These are phyloP conservation scores for Rhizomys pruinosus DNA, from an alignment of 2,113 vertebrate genomes.

Conservation along the genomic window DNA sequence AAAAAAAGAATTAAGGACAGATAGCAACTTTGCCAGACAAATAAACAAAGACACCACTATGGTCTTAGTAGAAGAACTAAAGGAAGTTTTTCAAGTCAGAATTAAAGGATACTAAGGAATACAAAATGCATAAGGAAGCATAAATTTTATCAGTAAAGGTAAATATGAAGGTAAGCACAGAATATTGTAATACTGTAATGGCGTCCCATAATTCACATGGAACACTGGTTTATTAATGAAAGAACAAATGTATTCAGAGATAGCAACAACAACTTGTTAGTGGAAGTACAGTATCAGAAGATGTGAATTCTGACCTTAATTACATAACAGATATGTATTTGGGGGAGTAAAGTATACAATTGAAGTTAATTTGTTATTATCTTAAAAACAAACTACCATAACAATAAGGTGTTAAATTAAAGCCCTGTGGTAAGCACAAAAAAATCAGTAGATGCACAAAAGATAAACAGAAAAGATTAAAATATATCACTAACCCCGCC, in stretches of 20 bases:
- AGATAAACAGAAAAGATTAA: neutral
- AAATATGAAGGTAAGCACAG: neutral
- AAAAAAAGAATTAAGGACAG: neutral
- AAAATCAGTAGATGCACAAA: neutral
- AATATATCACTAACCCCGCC: neutral
- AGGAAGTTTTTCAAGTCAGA: neutral
- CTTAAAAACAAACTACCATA: neutral
- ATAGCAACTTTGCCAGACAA: neutral
- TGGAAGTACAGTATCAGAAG: neutral
- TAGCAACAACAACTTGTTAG: neutral
- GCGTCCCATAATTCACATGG: no score
- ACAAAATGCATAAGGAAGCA: neutral
- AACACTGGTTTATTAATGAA: no score
- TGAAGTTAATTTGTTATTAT: neutral
- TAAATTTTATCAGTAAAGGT: neutral
- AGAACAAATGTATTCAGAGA: neutral
- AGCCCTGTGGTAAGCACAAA: neutral
- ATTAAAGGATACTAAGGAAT: neutral
- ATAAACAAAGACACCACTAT: neutral
- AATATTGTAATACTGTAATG: neutral
- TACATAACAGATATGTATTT: neutral
- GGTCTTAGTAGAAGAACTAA: neutral
- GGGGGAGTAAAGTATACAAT: neutral
- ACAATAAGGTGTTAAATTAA: neutral
- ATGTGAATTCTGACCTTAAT: neutral